Percentiles rank a stretch among this genome's conserved stretches.
Evolutionary conservation across 2,113 vertebrate species (phyloP).

Genomic region (Gymnogyps californianus): DNA sequence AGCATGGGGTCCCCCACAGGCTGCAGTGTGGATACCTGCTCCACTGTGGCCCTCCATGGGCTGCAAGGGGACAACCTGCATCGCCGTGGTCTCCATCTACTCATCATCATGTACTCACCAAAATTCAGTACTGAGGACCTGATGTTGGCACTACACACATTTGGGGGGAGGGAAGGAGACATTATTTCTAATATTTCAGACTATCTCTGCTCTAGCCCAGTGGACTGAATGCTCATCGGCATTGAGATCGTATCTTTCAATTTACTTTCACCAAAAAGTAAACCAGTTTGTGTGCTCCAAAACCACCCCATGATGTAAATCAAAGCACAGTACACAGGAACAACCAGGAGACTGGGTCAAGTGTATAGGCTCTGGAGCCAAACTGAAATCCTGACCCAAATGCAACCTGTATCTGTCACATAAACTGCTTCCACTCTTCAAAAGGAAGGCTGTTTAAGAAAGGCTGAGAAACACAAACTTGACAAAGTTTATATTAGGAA

Average conservation of each 20-base stretch:
- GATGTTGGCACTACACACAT: neutral
- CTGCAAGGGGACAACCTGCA: neutral
- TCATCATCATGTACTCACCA: neutral
- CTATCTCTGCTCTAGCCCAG: neutral
- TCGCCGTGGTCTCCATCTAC: rapidly evolving
- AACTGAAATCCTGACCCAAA: neutral
- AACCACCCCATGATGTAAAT: neutral
- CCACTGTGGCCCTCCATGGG: neutral
- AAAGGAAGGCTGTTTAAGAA: neutral
- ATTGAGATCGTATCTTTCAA: neutral
- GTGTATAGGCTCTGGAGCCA: neutral
- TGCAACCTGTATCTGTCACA: neutral
- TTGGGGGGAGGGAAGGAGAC: neutral
- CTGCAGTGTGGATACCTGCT: neutral
- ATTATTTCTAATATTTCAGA: neutral
- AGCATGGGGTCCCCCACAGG: rapidly evolving
- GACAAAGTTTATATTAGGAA: neutral
- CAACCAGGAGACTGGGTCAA: neutral
- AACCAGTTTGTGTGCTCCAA: neutral
- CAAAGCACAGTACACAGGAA: neutral
- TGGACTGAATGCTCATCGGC: neutral
- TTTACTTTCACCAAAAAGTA: neutral
- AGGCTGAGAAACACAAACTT: neutral
- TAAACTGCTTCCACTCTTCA: rapidly evolving
- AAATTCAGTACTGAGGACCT: neutral